Base-by-base conservation (phyloP, 1,140 invertebrate species). In the Sitophilus oryzae region DNA sequence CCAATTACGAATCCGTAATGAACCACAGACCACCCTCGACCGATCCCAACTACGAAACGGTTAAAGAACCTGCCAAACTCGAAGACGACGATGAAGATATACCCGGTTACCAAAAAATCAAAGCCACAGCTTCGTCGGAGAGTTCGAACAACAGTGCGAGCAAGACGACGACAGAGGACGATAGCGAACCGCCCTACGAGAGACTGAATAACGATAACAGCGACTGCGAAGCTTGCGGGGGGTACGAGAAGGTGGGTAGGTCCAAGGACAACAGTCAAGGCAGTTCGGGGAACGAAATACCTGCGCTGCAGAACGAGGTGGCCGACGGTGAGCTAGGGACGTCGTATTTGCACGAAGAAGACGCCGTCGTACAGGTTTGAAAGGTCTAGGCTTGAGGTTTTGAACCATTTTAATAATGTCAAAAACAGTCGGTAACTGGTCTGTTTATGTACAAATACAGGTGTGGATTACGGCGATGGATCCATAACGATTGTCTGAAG, bases 21-120 rank as follows among this genome's bases (percentile, higher is more conserved):
- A 60, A 65, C 9, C 59, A 59, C 45, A n/a, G n/a, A n/a, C n/a
- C n/a, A n/a, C n/a, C n/a, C n/a, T n/a, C n/a, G n/a, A n/a, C n/a
- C n/a, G 76, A 78, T 66, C 76, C 76, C 1, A 71, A 70, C 45
- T 71, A 71, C 52, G 70, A 71, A 48, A 79, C 77, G 56, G 77
- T 79, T 0, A 78, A 77, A 44, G 79, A 79, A 68, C 75, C 77
- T 50, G 74, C 77, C 14, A 76, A 75, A 2, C 78, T 79, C 49
- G 76, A 79, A 59, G 30, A 18, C 16, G 20, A 11, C 3, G 73
- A 73, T 43, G 71, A 75, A 16, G 40, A 58, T 22, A n/a, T 52
- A 30, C 74, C 74, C 58, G 77, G 73, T 0, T 78, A 77, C 53
- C 76, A 78, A 56, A 76, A 69, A 63, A 72, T 77, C 16, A 71